Conservation (phyloP, 2,797 vertebrate genomes). For the Acropternis orthonyx region DNA sequence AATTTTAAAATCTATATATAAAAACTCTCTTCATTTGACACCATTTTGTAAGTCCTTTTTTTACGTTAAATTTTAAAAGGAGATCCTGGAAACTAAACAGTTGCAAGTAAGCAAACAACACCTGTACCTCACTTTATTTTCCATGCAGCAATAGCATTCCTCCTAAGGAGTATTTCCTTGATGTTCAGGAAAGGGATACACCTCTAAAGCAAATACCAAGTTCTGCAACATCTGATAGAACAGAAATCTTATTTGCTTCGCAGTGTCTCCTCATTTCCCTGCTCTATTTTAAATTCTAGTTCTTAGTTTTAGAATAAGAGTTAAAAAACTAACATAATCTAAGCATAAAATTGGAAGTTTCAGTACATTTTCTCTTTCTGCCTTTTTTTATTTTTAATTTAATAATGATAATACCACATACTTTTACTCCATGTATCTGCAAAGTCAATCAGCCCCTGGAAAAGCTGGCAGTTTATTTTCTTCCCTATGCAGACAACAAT, state of each 20-base stretch:
- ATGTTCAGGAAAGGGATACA: not conserved
- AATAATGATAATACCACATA: not conserved
- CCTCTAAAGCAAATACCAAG: not conserved
- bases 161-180: not conserved
- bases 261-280: not conserved
- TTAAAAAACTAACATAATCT: not conserved
- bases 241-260: not conserved
- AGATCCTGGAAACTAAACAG: not conserved
- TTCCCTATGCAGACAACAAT: not conserved
- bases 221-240: not conserved
- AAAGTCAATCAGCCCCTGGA: not conserved
- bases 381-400: not conserved
- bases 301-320: not conserved
- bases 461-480: not conserved
- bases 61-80: not conserved
- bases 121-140: not conserved
- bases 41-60: not conserved
- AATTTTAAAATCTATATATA: not conserved
- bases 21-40: not conserved
- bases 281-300: not conserved
- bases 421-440: not conserved
- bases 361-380: not conserved
- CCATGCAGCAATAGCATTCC: not conserved
- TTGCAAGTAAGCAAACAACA: not conserved
- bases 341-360: not conserved